Base-by-base conservation (phyloP, 1,140 invertebrate genomes). In the Araneus ventricosus region DNA sequence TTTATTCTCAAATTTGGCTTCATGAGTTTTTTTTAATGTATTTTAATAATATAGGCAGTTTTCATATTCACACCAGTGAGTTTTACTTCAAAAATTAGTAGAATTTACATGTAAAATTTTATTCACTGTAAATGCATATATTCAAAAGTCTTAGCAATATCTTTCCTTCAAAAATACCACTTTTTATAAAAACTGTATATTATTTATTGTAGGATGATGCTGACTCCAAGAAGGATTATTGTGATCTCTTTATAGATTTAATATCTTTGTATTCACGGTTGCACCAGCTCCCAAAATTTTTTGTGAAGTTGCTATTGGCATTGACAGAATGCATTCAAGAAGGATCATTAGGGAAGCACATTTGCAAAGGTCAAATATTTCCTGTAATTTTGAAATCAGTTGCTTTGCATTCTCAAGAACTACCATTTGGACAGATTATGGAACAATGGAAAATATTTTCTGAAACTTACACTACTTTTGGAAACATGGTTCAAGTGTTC, bases 361-460 rank as follows among this genome's bases (percentile, higher is more conserved):
- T 92, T 63, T 20, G 22, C 24, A 59, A 34, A 45, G 90, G 90
- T 2, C 90, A 70, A 45, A 20, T 92, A 52, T 86, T 24, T 86
- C 59, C 61, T 5, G 10, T 27, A 34, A 52, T 86, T 70, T 75
- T 86, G 6, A 52, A 92, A 37, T 27, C 82, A 7, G 4, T 86
- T 67, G 82, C 90, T 27, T 22, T 45, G 4, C 30, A 34, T 70
- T 57, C 67, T n/a, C 80, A 86, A 95, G 99, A 99, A 89, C 97
- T 97, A 80, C 45, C 80, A 93, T 90, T 90, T 70, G 87, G 87
- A 63, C 93, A 93, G 45, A 82, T 37, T n/a, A 52, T 85, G 84
- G 70, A 84, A 57, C 85, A 85, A 37, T 89, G 93, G 79, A 88
- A 89, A 67, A 67, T 90, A 27, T 84, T 93, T 79, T 41, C 34